Base-by-base conservation (phyloP, 2,113 vertebrate species). In the Callospermophilus lateralis region DNA sequence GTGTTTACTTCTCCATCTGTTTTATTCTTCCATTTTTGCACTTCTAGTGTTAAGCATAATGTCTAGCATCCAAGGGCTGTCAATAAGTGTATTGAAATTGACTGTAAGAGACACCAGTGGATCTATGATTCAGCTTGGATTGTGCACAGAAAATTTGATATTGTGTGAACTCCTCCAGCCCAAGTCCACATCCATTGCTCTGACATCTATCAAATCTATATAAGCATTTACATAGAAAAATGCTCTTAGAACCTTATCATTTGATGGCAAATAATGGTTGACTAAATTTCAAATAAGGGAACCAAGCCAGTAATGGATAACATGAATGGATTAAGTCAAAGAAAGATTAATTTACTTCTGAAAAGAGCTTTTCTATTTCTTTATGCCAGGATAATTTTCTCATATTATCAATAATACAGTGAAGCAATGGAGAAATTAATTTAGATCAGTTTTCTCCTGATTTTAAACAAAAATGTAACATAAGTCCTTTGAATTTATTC, bases 391-490 rank as follows among this genome's bases (percentile, higher is more conserved):
- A 61, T 48, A 90, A 72, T 96, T 97, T 96, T 86, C 19, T 80
- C 58, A 93, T 9, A 30, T 0, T n/a, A 80, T 90, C 87, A 80
- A 5, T 96, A 96, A 85, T 32, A 88, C 92, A 92, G 4, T 73
- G 79, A 95, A 76, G 51, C 37, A 95, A 65, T 61, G 0, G 58
- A 94, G 22, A 98, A 45, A 96, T 93, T 95, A 58, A 76, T 93
- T 96, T 96, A 90, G 34, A 22, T 65, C 28, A 58, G 3, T 81
- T 97, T 94, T 73, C 26, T 84, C 80, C 42, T 28, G 4, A 42
- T 95, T 96, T 93, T 97, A 68, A 89, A 93, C 94, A 97, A 97
- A 96, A 97, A 94, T 30, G 2, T 68, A 95, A 22, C 58, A 68
- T 42, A 97, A 96, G 77, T 26, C 8, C 8, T 92, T 42, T 97